Evolutionary conservation across 2,113 vertebrate genomes (phyloP).

Genomic region (Sinocyclocheilus grahami): DNA sequence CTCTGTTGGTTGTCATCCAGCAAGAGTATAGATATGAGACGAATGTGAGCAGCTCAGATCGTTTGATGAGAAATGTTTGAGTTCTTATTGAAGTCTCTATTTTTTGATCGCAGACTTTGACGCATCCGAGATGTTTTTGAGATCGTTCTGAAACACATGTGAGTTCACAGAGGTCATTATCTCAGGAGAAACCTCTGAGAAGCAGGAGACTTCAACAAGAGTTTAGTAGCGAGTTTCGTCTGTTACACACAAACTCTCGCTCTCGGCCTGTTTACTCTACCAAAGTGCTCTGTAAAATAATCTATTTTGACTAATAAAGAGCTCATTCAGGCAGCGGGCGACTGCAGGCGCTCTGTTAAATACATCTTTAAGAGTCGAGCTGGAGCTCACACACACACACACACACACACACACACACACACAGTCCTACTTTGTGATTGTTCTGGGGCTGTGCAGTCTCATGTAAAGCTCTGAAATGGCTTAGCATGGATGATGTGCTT

Average conservation of each 20-base stretch:
- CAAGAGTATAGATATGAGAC: background rate
- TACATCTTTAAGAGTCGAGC: conserved; percentile 84
- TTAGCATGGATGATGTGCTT: too few species aligned
- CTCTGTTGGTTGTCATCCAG: background rate
- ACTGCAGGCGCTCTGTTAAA: conserved; percentile 90
- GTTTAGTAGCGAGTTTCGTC: background rate
- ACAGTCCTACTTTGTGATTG: too few species aligned
- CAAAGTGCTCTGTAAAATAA: conserved; percentile 99
- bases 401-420: background rate
- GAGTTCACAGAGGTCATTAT: too few species aligned
- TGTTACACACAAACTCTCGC: background rate
- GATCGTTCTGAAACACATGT: background rate
- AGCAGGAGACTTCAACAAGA: background rate
- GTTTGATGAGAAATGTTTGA: background rate
- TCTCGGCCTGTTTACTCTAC: conserved; percentile 89
- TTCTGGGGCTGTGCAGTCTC: too few species aligned
- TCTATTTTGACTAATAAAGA: conserved; percentile 99
- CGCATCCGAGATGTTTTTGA: background rate
- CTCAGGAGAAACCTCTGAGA: too few species aligned
- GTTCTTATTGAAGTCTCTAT: background rate
- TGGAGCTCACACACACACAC: conserved; percentile 61
- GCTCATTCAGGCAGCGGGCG: conserved; percentile 88
- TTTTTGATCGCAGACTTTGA: background rate
- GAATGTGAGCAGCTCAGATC: too few species aligned
- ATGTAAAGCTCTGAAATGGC: too few species aligned